Base-by-base conservation (phyloP, 2,888 invertebrate genomes). In the Brachypalpus laphriformis region DNA sequence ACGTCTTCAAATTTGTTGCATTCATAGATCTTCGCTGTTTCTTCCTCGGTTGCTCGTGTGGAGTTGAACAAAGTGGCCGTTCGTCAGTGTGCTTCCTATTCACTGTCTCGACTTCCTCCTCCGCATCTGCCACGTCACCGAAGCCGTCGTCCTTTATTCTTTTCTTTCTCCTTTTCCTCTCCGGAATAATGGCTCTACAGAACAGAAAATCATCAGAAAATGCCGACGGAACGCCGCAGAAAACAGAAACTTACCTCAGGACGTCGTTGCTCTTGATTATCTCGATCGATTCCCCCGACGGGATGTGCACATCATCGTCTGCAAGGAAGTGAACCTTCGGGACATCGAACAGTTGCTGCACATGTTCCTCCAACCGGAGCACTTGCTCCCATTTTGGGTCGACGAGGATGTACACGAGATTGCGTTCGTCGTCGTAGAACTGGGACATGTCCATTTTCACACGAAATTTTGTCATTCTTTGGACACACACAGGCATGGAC, bases 361-460 rank as follows among this genome's bases (percentile, higher is more conserved):
- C 89, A 59, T 90, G 89, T 28, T 89, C 70, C 37, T 89, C 88
- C 2, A 90, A 49, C n/a, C 87, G 75, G 2, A 80, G 82, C 1
- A 90, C 85, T 31, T 87, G 87, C 0, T 45, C 7, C 90, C 90
- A 89, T 0, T 51, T 40, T 0, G 61, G 22, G 80, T 90, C 88
- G 0, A 90, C 82, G 2, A 88, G 85, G 3, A 90, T 66, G 11
- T 90, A 59, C 0, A 88, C 87, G n/a, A 82, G 77, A 3, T 71
- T 78, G 0, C 90, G 89, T 7, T 87, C 87, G 49, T 89, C 89
- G 6, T 18, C 77, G 40, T 88, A 89, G 16, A 88, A 90, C 5
- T 87, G 63, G 0, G 89, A 88, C 28, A 89, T 40, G 56, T 90
- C 89, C 25, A 89, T 49, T 54, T 86, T 89, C 11, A 89, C 77